Evolutionary conservation across 1,140 invertebrate genomes (phyloP), one percentile per base, ranked within the genome.

Genomic region (Caerostris extrusa): DNA sequence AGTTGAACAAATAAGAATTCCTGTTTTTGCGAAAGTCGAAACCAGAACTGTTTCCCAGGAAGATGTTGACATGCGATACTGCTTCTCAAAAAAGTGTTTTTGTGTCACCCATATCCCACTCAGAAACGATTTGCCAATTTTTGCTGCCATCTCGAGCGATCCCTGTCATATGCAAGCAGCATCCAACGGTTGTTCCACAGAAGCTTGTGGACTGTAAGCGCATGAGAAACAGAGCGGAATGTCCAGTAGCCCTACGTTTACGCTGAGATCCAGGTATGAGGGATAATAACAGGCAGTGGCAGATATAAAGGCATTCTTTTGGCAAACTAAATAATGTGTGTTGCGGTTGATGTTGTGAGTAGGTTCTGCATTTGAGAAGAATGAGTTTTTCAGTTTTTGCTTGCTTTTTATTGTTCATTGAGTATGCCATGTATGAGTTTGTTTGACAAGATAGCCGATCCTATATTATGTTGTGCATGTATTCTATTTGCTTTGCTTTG

Each of bases 151-250:
- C 71, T 53, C 10, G 71, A 7, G 14, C 69, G n/a, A 77, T 53
- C 53, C 34, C 8, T 77, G 50, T 77, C 71, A 77, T 77, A 77
- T 53, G 34, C 34, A 77, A 1, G 71, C 8, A 7, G 12, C 71
- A 77, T 50, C 69, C n/a, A n/a, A n/a, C 69, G 69, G 69, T 77
- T 77, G 69, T 77, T 77, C 50, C 69, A 77, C 12, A 77, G 69
- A 77, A 77, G 8, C 69, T n/a, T 77, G 34, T 77, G 7, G 69
- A 77, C 50, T n/a, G 50, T 4, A 50, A 10, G 34, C 50, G 7
- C 69, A 50, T 53, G n/a, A 77, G 69, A 53, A 77, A 77, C 69
- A 77, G 34, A n/a, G 50, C 50, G n/a, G 34, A 77, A 34, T 1
- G 34, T 12, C n/a, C 34, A 10, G 50, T 53, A 77, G 10, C n/a